Evolutionary conservation across 2,888 invertebrate genomes (phyloP).

Genomic region (Heteromurus nitidus): DNA sequence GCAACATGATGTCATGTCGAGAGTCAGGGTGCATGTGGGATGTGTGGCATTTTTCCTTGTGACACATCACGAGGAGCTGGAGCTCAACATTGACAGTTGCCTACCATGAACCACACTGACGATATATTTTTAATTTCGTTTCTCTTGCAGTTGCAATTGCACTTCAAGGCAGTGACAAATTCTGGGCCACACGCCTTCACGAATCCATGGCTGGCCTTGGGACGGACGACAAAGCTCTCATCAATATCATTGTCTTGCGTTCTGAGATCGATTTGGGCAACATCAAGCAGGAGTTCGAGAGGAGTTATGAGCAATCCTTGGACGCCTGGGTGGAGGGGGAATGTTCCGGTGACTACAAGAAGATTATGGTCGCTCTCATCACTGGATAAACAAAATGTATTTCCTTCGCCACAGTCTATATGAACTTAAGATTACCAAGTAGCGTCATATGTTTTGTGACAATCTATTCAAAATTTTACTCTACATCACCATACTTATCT

Average conservation of each 20-base stretch:
- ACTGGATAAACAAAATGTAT: conserved; percentile 41
- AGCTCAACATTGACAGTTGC: too few species aligned
- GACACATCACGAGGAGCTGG: not conserved
- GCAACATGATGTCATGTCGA: conserved; percentile 1
- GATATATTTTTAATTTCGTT: not conserved
- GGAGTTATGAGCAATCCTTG: conserved; percentile 82
- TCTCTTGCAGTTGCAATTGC: conserved; percentile 46
- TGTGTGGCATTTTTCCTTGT: not conserved
- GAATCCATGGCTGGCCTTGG: conserved; percentile 85
- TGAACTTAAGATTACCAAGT: too few species aligned
- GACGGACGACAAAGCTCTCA: conserved; percentile 84
- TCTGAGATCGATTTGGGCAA: conserved; percentile 83
- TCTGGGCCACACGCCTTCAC: conserved; percentile 84
- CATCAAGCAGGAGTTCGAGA: conserved; percentile 84
- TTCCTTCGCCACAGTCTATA: too few species aligned
- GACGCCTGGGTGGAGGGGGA: conserved; percentile 78
- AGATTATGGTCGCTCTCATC: conserved; percentile 70
- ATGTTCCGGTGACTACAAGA: conserved; percentile 73
- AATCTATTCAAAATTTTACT: too few species aligned
- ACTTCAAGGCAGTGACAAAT: conserved; percentile 77
- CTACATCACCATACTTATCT: too few species aligned
- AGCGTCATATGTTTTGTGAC: too few species aligned
- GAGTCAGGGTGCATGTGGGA: too few species aligned
- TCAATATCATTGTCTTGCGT: conserved; percentile 85
- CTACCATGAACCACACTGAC: not conserved